phyloP scores from a whole-genome alignment of 1,140 invertebrate genomes.

The Aphaenogaster floridana region DNA sequence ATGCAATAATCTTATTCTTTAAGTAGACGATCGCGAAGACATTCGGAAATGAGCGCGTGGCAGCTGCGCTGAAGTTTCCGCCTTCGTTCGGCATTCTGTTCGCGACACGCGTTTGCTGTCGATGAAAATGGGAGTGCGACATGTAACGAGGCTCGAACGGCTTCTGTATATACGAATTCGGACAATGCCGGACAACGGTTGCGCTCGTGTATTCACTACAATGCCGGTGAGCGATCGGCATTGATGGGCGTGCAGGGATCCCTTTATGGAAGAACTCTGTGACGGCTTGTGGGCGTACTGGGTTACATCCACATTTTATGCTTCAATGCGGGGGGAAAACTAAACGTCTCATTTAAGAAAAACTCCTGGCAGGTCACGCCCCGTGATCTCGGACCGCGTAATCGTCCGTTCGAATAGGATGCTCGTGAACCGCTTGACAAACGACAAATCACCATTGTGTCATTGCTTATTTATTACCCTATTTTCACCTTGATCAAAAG shows the following conservation, averaged over 20 bases:
- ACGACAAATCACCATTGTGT: constrained; percentile 20
- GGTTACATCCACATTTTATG: constrained; percentile 61
- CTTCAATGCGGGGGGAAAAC: constrained; percentile 68
- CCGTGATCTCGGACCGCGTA: constrained; percentile 78
- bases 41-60: constrained; percentile 1
- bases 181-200: constrained; percentile 72
- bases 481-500: not conserved
- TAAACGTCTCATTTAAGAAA: constrained; percentile 83
- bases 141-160: constrained; percentile 74
- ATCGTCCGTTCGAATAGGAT: constrained; percentile 73
- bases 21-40: constrained; percentile 6
- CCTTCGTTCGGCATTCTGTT: constrained; percentile 26
- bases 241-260: constrained; percentile 64
- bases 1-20: not conserved
- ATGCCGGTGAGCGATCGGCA: constrained; percentile 73
- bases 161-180: constrained; percentile 75
- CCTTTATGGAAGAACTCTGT: constrained; percentile 73
- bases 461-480: constrained; percentile 40
- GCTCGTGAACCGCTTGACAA: constrained; percentile 3
- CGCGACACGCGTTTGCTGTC: constrained; percentile 51
- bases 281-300: constrained; percentile 75
- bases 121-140: constrained; percentile 63
- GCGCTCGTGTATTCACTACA: constrained; percentile 68
- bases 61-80: constrained; percentile 50
- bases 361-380: constrained; percentile 79